These are phyloP conservation scores for Tachuris rubrigastra DNA, from an alignment of 2,113 vertebrate species.

Conservation along the genomic window DNA sequence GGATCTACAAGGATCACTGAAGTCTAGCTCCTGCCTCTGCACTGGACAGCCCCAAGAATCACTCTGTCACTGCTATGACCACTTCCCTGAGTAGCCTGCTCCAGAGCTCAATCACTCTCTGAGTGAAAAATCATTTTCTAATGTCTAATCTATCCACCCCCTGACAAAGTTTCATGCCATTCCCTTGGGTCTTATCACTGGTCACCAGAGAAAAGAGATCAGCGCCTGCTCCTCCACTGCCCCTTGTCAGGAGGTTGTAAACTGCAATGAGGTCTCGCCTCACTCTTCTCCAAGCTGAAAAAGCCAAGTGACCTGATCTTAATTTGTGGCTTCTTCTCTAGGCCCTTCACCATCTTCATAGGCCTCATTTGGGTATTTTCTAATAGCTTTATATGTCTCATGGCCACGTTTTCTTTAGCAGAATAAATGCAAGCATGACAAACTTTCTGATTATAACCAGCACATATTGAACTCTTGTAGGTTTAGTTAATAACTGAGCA, in stretches of 20 bases:
- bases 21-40: not conserved
- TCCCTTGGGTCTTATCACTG: not conserved
- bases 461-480: not conserved
- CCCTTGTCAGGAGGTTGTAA: rapidly evolving
- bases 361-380: not conserved
- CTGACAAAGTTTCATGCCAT: not conserved
- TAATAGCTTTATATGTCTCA: not conserved
- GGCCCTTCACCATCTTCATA: not conserved
- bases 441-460: not conserved
- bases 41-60: not conserved
- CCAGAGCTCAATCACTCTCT: not conserved
- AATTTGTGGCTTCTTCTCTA: not conserved
- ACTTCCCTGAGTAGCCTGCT: not conserved
- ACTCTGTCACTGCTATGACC: not conserved
- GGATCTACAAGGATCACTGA: not conserved
- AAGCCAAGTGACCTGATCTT: not conserved
- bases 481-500: not conserved
- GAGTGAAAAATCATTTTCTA: not conserved
- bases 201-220: not conserved
- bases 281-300: not conserved
- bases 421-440: not conserved
- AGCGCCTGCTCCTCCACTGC: not conserved
- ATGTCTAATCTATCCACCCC: not conserved
- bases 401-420: not conserved
- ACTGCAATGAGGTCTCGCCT: not conserved